phyloP scores from a whole-genome alignment of 2,113 vertebrate species.

The Odobenus rosmarus region DNA sequence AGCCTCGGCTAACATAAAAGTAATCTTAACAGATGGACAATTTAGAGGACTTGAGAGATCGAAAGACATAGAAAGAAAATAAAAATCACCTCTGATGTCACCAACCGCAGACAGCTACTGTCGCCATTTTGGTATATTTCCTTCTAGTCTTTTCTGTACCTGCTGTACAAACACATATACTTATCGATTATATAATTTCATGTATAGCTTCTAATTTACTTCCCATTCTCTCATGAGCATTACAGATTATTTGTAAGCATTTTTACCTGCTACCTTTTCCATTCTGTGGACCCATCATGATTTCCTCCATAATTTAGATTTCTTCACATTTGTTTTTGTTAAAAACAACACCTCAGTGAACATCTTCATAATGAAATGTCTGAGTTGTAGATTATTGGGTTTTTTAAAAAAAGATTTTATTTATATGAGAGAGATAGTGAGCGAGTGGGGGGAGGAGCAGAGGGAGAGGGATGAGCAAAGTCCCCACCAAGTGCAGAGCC shows the following conservation, averaged over 20 bases:
- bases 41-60: neutral
- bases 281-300: neutral
- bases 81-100: neutral
- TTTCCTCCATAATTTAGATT: neutral
- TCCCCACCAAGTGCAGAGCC: neutral
- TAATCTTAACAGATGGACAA: neutral
- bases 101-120: neutral
- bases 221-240: neutral
- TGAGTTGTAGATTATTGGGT: neutral
- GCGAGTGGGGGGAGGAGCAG: neutral
- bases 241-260: neutral
- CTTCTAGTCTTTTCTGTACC: neutral
- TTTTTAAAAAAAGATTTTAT: neutral
- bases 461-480: neutral
- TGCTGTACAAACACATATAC: neutral
- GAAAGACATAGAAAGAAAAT: neutral
- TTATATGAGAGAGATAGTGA: neutral
- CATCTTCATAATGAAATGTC: slow-evolving; percentile 1
- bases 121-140: neutral
- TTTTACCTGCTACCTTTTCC: neutral
- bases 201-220: neutral
- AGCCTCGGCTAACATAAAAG: neutral
- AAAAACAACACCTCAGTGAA: neutral
- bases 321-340: neutral
- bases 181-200: neutral